phyloP scores from a whole-genome alignment of 2,113 vertebrate species.

The Poecilia latipinna region DNA sequence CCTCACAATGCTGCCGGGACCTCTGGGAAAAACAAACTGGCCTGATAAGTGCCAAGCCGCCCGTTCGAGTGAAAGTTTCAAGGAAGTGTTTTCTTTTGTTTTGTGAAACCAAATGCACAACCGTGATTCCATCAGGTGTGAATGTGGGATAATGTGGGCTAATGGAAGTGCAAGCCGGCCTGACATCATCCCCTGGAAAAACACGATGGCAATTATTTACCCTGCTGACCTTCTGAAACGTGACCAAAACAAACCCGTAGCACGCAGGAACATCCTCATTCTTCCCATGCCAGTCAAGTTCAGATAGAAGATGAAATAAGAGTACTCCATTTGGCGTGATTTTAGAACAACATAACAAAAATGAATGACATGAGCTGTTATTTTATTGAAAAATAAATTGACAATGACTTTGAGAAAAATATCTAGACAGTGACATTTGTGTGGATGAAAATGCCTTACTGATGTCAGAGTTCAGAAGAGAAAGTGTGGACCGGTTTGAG shows the following conservation, averaged over 20 bases:
- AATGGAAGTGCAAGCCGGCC: slow-evolving; percentile 19
- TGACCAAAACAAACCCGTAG: slow-evolving; percentile 36
- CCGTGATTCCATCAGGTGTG: slow-evolving; percentile 41
- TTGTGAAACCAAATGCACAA: slow-evolving; percentile 30
- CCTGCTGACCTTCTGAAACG: slow-evolving; percentile 40
- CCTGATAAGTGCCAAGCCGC: slow-evolving; percentile 39
- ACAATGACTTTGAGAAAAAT: neutral
- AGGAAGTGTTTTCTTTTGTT: neutral
- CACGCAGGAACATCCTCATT: slow-evolving; percentile 6
- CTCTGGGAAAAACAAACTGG: slow-evolving; percentile 36
- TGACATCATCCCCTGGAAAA: slow-evolving; percentile 37
- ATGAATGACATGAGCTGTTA: neutral
- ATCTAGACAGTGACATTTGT: too few relatives aligned
- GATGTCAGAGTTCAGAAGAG: too few relatives aligned
- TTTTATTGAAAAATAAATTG: too few relatives aligned
- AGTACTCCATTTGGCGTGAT: neutral
- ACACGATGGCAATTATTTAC: slow-evolving; percentile 28
- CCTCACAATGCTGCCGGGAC: slow-evolving; percentile 60
- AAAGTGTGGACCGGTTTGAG: too few relatives aligned
- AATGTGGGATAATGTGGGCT: slow-evolving; percentile 40
- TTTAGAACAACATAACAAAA: neutral
- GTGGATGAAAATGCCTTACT: too few relatives aligned
- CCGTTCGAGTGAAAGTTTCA: slow-evolving; percentile 27
- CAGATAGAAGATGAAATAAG: neutral
- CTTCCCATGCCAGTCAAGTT: neutral